These are phyloP conservation scores for Oxyura jamaicensis DNA, from an alignment of 2,113 vertebrate species.

Conservation along the genomic window DNA sequence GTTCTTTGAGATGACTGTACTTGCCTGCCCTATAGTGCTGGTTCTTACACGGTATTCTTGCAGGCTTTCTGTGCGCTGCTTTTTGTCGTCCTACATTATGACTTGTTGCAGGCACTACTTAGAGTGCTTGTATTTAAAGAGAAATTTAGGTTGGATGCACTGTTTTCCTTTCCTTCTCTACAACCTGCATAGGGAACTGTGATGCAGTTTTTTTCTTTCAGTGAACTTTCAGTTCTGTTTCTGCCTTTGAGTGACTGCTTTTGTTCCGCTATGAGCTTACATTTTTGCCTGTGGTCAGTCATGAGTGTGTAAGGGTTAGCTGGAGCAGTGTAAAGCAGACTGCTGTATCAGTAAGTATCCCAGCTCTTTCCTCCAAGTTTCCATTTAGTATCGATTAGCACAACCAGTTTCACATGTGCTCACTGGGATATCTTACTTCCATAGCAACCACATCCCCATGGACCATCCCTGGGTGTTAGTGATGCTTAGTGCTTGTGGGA, in stretches of 20 bases:
- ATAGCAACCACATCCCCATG: not conserved
- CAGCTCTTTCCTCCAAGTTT: not conserved
- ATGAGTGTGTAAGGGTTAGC: not conserved
- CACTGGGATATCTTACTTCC: not conserved
- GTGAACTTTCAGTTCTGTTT: not conserved
- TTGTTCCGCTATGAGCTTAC: not conserved
- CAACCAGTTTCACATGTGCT: not conserved
- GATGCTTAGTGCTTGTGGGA: not conserved
- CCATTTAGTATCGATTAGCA: not conserved
- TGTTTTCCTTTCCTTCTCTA: not conserved
- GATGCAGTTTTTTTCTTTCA: not conserved
- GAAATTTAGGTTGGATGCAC: not conserved
- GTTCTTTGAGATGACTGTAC: not conserved
- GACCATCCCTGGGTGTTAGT: not conserved
- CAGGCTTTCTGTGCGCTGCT: not conserved
- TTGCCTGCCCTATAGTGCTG: not conserved
- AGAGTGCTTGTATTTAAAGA: not conserved
- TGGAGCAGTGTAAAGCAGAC: not conserved
- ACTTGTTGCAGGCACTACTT: not conserved
- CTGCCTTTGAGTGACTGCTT: not conserved
- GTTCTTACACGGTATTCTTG: not conserved
- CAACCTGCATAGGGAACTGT: not conserved
- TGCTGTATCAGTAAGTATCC: not conserved
- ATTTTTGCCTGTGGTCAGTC: not conserved
- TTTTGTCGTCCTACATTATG: not conserved